Evolutionary conservation across 1,140 invertebrate species (phyloP), one percentile per base, ranked within the genome.

Genomic region (Saccostrea glomerata): DNA sequence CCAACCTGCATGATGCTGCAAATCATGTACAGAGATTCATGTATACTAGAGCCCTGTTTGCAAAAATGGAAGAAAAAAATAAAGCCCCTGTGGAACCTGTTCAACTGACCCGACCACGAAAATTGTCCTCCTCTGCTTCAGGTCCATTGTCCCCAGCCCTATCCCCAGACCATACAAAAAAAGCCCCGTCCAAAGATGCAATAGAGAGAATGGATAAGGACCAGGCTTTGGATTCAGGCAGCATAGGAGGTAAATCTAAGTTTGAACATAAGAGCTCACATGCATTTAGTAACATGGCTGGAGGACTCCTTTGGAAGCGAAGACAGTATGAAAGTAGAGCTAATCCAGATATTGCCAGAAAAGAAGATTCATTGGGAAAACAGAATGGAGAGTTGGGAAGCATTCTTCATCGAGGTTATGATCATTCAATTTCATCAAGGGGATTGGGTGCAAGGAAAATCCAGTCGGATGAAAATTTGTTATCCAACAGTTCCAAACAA

Each of bases 21-120:
- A 93, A 90, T 82, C 93, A 94, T 89, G 92, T 94, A 9, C 90
- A 94, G 23, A 95, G 98, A 83, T 99, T 99, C 95, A 98, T 98
- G 93, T 98, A 97, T 94, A 98, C 98, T 0, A 96, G 98, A 56
- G 98, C 98, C 40, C 96, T 99, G 36, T 99, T 99, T 95, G 98
- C 98, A 94, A 98, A 98, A 93, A 96, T 99, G 86, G 98, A 98
- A 25, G 92, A 93, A 73, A 91, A 94, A 86, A 92, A 82, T 58
- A 89, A 90, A 23, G 36, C 88, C 0, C 54, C 82, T 23, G 55
- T 40, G 23, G 55, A 85, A 36, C 55, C 55, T 4, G 56, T 85
- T 9, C 84, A 63, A 60, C 56, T 85, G 2, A 85, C 84, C 9
- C n/a, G 56, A n/a, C 84, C 84, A 9, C 9, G 84, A 36, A 85